A percentile compares a stretch with the other conserved stretches of the same genome.
These are phyloP conservation scores for Metallyticus violacea DNA, from an alignment of 2,888 invertebrate genomes.

Conservation along the genomic window DNA sequence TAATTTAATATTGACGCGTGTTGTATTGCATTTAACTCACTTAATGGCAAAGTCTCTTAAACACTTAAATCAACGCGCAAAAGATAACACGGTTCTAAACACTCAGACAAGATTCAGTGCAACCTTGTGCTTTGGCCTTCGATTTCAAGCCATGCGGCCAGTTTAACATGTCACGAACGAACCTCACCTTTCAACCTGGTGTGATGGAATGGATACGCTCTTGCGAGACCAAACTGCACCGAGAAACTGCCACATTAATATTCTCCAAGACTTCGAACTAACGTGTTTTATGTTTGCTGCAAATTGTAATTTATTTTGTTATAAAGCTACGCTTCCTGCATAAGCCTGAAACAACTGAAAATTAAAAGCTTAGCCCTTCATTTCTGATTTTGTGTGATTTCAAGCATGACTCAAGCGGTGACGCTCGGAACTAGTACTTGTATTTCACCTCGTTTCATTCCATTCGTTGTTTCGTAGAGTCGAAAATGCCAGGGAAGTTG, in stretches of 20 bases:
- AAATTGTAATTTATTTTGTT: too few relatives aligned
- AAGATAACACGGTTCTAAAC: neutral
- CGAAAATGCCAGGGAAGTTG: too few relatives aligned
- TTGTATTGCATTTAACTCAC: neutral
- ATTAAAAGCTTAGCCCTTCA: too few relatives aligned
- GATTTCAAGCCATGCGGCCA: neutral
- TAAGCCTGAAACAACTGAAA: too few relatives aligned
- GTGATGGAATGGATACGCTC: neutral
- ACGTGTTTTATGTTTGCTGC: too few relatives aligned
- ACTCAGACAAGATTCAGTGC: neutral
- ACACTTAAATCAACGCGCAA: neutral
- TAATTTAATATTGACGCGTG: neutral
- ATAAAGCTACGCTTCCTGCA: too few relatives aligned
- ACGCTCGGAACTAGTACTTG: too few relatives aligned
- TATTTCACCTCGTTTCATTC: too few relatives aligned
- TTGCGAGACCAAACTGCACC: neutral
- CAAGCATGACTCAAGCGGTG: too few relatives aligned
- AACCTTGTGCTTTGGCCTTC: neutral
- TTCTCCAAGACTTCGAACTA: neutral
- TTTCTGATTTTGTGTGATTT: too few relatives aligned
- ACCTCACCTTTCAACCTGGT: neutral
- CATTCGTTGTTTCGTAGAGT: too few relatives aligned
- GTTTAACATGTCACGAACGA: neutral
- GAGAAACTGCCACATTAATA: neutral
- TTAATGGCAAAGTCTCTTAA: neutral